Evolutionary conservation across 2,113 vertebrate genomes (phyloP), one percentile per base, ranked within the genome.

Genomic region (human (Homo sapiens)): DNA sequence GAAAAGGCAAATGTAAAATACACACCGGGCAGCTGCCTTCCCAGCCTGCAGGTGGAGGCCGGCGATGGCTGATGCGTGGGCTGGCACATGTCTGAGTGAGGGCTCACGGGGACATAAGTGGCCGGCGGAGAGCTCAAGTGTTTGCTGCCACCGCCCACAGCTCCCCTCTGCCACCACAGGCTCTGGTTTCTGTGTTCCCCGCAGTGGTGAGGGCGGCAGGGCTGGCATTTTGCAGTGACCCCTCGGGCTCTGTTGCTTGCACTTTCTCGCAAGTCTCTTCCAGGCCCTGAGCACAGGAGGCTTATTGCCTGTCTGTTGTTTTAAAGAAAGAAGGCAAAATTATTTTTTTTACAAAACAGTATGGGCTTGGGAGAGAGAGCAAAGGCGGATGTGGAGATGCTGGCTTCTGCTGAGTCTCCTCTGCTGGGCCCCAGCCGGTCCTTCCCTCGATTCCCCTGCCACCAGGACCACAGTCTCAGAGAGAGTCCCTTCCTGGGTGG

Each of bases 151-250:
- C 30, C 0, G 2, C n/a, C 40, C 22, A 9, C 1, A 0, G 32
- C 20, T 50, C 27, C 16, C 38, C 38, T n/a, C n/a, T 57, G 40
- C 43, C 55, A 4, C 1, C 1, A 12, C 13, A 4, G n/a, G 52
- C 27, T 70, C 72, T 25, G 55, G 23, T 25, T 57, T 40, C 72
- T 52, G 45, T 0, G 1, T 1, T 27, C 52, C 61, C 52, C 20
- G 2, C 4, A 1, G 55, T 0, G 6, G 0, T 1, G 12, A 11
- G 35, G 38, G 45, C 0, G 5, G 0, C 0, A 17, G 12, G 35
- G 38, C 22, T 6, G n/a, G 14, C 45, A 4, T 4, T 32, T 30
- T 22, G 0, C 20, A 17, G 72, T 5, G 7, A 45, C 17, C 45
- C 18, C 59, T 79, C 1, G 2, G 57, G 48, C 12, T 5, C 2